phyloP scores from a whole-genome alignment of 1,140 invertebrate genomes.

The Whitmania pigra region DNA sequence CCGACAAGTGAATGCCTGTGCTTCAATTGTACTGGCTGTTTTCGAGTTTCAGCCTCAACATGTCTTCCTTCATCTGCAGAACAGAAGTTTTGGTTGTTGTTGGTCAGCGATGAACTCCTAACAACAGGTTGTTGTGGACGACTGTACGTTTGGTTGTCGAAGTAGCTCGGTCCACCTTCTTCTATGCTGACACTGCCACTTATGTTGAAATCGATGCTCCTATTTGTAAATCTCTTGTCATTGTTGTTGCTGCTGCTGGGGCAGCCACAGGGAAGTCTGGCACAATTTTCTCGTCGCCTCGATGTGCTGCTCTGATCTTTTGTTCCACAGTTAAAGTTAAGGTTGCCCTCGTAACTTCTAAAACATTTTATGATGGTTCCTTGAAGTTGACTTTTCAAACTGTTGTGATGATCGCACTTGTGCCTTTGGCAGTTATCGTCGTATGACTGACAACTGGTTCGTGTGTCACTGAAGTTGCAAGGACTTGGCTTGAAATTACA shows the following conservation, averaged over 20 bases:
- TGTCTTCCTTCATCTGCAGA: background rate
- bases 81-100: background rate
- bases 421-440: no score
- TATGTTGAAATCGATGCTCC: background rate
- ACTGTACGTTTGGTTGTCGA: background rate
- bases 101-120: constrained; percentile 7
- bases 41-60: background rate
- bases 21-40: background rate
- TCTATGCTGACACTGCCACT: no score
- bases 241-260: background rate
- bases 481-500: no score
- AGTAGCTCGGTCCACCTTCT: background rate
- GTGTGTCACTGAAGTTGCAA: no score
- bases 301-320: no score
- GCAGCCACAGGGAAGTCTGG: background rate
- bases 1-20: background rate
- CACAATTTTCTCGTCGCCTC: no score
- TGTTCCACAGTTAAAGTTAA: no score
- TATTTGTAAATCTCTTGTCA: background rate
- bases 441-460: no score
- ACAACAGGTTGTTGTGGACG: background rate
- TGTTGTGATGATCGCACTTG: no score
- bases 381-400: no score
- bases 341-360: no score
- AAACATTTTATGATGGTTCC: no score